A percentile compares a stretch with the other conserved stretches of the same genome.
phyloP scores from a whole-genome alignment of 2,888 invertebrate genomes.

The Incurvaria masculella region DNA sequence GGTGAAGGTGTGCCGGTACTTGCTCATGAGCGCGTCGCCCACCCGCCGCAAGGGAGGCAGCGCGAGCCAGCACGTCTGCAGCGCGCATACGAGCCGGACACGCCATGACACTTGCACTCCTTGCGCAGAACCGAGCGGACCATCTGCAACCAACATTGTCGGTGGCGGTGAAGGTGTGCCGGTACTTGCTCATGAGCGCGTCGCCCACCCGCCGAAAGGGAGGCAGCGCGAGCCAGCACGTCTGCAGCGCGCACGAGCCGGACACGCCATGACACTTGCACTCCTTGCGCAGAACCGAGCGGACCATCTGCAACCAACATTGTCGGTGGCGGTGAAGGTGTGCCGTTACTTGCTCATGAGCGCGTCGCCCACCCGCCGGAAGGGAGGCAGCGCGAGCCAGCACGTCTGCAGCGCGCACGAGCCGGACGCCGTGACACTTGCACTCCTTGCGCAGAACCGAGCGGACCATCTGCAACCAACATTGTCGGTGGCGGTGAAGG shows the following conservation, averaged over 20 bases:
- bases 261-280: slow-evolving; percentile 99
- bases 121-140: slow-evolving; percentile 71
- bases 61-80: slow-evolving; percentile 97
- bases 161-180: too few species aligned
- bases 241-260: slow-evolving; percentile 92
- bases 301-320: slow-evolving; percentile 71
- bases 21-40: slow-evolving; percentile 70
- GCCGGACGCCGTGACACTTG: slow-evolving; percentile 98
- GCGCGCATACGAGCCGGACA: slow-evolving; percentile 93
- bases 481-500: too few species aligned
- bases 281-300: slow-evolving; percentile 71
- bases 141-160: too few species aligned
- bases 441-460: slow-evolving; percentile 77
- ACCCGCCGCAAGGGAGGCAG: slow-evolving; percentile 83
- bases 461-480: slow-evolving; percentile 71
- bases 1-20: neutral
- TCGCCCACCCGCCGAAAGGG: slow-evolving; percentile 83
- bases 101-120: slow-evolving; percentile 98
- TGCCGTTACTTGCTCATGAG: slow-evolving; percentile 50
- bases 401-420: slow-evolving; percentile 97
- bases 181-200: slow-evolving; percentile 56
- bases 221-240: slow-evolving; percentile 95
- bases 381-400: slow-evolving; percentile 89
- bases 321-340: too few species aligned
- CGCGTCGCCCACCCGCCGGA: slow-evolving; percentile 79